Evolutionary conservation across 2,888 invertebrate genomes (phyloP).

Genomic region (Cenopis cana): DNA sequence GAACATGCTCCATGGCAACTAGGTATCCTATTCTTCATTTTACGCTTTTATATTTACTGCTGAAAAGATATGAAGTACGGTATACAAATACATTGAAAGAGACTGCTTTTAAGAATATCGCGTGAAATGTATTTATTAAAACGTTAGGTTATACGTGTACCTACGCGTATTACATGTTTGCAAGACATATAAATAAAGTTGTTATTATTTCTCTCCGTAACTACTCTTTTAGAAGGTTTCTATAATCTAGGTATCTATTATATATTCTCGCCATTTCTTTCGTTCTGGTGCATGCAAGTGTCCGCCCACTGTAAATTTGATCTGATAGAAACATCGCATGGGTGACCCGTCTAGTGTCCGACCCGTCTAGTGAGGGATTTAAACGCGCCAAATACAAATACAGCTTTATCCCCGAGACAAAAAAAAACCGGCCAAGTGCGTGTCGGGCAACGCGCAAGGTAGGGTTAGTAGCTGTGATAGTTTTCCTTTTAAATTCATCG

Average conservation of each 20-base stretch:
- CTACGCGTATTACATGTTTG: neutral
- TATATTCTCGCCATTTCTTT: neutral
- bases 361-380: no score
- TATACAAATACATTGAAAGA: neutral
- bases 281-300: neutral
- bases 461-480: no score
- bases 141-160: neutral
- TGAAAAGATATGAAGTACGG: conserved; percentile 14
- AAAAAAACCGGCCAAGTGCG: no score
- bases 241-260: no score
- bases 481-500: no score
- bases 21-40: conserved; percentile 10
- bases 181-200: neutral
- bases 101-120: neutral
- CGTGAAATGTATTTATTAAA: neutral
- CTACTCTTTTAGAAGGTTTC: no score
- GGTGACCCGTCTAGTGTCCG: no score
- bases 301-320: neutral
- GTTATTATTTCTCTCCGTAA: neutral
- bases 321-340: neutral
- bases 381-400: no score
- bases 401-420: no score
- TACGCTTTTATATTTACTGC: conserved; percentile 12
- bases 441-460: no score
- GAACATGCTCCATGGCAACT: conserved; percentile 10